Base-by-base conservation (phyloP, 37 sponge, comb jelly and placozoan species). In the Oscarella lobularis region DNA sequence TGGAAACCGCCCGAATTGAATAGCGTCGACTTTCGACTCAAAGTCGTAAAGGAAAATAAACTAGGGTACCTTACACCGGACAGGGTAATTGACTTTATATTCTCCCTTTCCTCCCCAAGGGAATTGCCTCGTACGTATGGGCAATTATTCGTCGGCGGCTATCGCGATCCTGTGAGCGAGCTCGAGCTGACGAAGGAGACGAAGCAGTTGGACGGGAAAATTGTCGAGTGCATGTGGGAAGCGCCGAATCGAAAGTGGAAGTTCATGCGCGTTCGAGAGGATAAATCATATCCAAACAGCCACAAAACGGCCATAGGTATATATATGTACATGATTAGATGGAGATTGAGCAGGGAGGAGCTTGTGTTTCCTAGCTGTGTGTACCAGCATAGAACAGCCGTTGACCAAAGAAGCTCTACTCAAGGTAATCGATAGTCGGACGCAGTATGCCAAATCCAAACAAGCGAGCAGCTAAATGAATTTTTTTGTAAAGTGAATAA, bases 1-100 rank as follows among this genome's bases (percentile, higher is more conserved):
- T 98, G 99, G 99, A 98, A 94, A 74, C 99, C 99, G 35, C 75
- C 87, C 35, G 86, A 88, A 20, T 78, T 98, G 33, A 98, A 94
- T 77, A 80, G 86, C 31, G 92, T 98, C 1, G 99, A 98, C 76
- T 98, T 98, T 75, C 73, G 76, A 29, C 77, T 98, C 66, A 75
- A 86, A 65, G 85, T 95, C 3, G 79, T 76, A 0, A 77, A 83
- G 40, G 73, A 9, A 29, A 66, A 87, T 30, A 80, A 75, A 66
- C 74, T 60, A 2, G 88, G 95, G 85, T 89, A 66, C 20, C 60
- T 48, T 20, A 48, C 20, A 20, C 60, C 9, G 20, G 9, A 48
- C 60, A 9, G 20, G 60, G 9, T 20, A 48, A 9, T 9, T 48
- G 60, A 48, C 60, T 20, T 48, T 48, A 9, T 27, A 9, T 48